Percentiles rank a stretch among this genome's conserved stretches.
Evolutionary conservation across 2,888 invertebrate species (phyloP).

Genomic region (Macrophya annulata): DNA sequence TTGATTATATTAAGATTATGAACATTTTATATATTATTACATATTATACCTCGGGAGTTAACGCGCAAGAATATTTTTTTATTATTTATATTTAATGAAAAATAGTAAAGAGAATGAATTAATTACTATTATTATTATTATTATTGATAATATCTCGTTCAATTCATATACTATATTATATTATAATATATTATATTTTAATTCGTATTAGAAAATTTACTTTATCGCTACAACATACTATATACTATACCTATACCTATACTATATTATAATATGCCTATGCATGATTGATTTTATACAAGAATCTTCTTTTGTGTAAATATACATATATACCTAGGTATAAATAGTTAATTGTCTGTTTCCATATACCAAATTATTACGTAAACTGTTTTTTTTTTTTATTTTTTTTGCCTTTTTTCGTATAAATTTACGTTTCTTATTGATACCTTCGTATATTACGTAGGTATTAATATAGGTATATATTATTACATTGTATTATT

Average conservation of each 20-base stretch:
- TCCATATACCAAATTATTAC: constrained; percentile 35
- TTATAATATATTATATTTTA: constrained; percentile 23
- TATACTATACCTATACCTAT: not conserved
- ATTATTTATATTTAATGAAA: constrained; percentile 25
- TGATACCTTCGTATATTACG: constrained; percentile 26
- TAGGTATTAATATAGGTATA: not conserved
- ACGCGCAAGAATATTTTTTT: constrained; percentile 30
- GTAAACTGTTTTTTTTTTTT: constrained; percentile 18
- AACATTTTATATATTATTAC: not conserved
- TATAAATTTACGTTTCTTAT: not conserved
- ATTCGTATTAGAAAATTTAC: constrained; percentile 31
- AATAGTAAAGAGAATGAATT: not conserved
- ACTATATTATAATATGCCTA: constrained; percentile 10
- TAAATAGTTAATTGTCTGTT: constrained; percentile 55
- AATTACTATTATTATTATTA: constrained; percentile 26
- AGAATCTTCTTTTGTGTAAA: constrained; percentile 54
- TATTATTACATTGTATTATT: constrained; percentile 42
- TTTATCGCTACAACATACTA: constrained; percentile 17
- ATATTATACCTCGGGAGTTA: constrained; percentile 14
- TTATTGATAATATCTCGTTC: not conserved
- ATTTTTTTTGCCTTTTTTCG: constrained; percentile 57
- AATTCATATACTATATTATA: constrained; percentile 23
- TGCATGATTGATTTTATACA: constrained; percentile 52
- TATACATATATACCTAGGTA: constrained; percentile 43
- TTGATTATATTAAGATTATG: not conserved